Base-by-base conservation (phyloP, 1,140 invertebrate species). In the Drosophila kikkawai region DNA sequence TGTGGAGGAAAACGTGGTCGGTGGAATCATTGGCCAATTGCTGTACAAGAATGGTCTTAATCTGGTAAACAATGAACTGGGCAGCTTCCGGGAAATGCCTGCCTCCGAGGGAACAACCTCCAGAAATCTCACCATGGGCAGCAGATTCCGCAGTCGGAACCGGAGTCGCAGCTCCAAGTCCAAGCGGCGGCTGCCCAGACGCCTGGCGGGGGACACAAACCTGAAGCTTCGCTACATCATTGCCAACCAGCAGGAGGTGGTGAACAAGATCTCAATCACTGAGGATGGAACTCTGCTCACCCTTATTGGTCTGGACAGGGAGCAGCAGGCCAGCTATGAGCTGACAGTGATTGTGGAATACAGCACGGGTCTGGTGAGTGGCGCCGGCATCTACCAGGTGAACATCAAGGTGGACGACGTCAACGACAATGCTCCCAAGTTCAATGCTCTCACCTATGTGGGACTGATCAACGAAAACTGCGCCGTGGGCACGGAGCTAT, bases 371-470 rank as follows among this genome's bases (percentile, higher is more conserved):
- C 82, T 94, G 57, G 93, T 95, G 22, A 94, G 94, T 65, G 95
- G 95, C 5, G 95, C 96, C 32, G 96, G 95, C 4, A 95, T 97
- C 50, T 96, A 96, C 84, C 96, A 97, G 94, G 95, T 98, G 2
- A 95, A 94, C 9, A 94, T 99, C 13, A 93, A 95, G 34, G 96
- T 99, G 0, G 95, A 97, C 56, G 98, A 98, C 91, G 97, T 97
- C 59, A 99, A 99, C 91, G 98, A 98, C 90, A 98, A 98, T 91
- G 95, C 97, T 5, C 98, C 98, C 12, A 93, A 95, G 59, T 98
- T 99, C 92, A 95, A 96, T 48, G 93, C 94, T 13, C 80, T 93
- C 3, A 91, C 93, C 7, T 98, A 98, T 91, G 95, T 97, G 90
- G 97, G 97, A 0, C 94, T 94, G 48, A 95, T 99, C 8, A 93